Evolutionary conservation across 2,797 vertebrate genomes (phyloP).

Genomic region (Oreortyx pictus): DNA sequence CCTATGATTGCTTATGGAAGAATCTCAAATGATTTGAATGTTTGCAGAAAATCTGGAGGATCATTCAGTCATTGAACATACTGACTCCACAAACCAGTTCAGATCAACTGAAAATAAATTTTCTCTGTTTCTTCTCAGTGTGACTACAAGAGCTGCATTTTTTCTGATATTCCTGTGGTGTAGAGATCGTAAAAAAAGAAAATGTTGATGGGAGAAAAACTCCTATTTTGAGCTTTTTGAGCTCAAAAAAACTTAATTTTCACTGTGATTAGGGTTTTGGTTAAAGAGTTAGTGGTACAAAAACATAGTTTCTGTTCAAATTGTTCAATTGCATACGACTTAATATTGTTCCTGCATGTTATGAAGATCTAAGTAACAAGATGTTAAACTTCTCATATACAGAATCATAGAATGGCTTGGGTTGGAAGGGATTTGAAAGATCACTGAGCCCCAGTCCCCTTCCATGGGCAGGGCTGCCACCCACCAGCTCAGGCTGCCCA

Average conservation of each 20-base stretch:
- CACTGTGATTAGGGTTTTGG: background rate
- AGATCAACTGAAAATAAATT: background rate
- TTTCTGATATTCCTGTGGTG: constrained; percentile 3
- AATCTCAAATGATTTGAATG: background rate
- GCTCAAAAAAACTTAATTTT: background rate
- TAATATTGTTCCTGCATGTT: background rate
- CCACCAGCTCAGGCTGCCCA: too few relatives aligned
- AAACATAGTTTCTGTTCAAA: background rate
- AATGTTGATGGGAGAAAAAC: background rate
- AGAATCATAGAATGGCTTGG: too few relatives aligned
- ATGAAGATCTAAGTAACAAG: background rate
- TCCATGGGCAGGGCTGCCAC: too few relatives aligned
- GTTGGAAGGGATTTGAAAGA: too few relatives aligned
- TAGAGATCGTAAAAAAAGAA: background rate
- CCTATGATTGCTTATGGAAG: background rate
- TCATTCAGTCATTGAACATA: background rate
- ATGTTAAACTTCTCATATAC: background rate
- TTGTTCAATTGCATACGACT: background rate
- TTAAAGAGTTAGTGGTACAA: background rate
- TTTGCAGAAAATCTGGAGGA: background rate
- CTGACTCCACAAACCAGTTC: background rate
- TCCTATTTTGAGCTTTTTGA: background rate
- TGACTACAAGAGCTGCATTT: background rate
- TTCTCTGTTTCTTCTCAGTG: background rate
- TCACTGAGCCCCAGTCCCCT: too few relatives aligned